Base-by-base conservation (phyloP, 2,113 vertebrate species). In the Casuarius casuarius region DNA sequence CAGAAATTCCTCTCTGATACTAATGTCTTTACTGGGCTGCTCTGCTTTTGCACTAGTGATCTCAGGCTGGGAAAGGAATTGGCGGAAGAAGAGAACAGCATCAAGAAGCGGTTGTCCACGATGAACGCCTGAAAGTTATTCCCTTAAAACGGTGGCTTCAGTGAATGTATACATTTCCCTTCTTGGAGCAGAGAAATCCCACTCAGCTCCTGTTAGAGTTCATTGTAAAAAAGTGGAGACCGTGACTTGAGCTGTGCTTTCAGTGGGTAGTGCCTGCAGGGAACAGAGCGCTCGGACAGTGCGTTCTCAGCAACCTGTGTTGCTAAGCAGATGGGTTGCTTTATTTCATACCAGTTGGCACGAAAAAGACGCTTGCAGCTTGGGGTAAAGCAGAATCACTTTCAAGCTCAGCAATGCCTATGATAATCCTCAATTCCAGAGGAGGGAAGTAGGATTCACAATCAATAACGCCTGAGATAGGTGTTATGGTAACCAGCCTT, bases 291-390 rank as follows among this genome's bases (percentile, higher is more conserved):
- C 1, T 2, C 59, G 52, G 77, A 63, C 56, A 51, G 15, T 0
- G 3, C 76, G 51, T 42, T 96, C 77, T 19, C 62, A 7, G 13
- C 70, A 88, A 74, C 73, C 74, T 77, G 46, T 6, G 2, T 61
- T 91, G 75, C 91, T 84, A 35, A 73, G 75, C 84, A 94, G 73
- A 95, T 84, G 94, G 48, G 71, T 52, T 85, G 19, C 49, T 97
- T 87, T 81, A 62, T 83, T 92, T 88, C 67, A 65, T 81, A 65
- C 38, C 59, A 75, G 54, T 61, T 88, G 89, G 84, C 87, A 94
- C 31, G 33, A 75, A 20, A 91, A 71, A 48, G 35, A 56, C 29
- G 80, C 79, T 84, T 86, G 58, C 68, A 68, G 76, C 51, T 82
- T 38, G 5, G 85, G 25, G 23, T 89, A 46, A 83, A 22, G 21